Conservation (phyloP, 1,140 invertebrate species). For the Globodera rostochiensis region DNA sequence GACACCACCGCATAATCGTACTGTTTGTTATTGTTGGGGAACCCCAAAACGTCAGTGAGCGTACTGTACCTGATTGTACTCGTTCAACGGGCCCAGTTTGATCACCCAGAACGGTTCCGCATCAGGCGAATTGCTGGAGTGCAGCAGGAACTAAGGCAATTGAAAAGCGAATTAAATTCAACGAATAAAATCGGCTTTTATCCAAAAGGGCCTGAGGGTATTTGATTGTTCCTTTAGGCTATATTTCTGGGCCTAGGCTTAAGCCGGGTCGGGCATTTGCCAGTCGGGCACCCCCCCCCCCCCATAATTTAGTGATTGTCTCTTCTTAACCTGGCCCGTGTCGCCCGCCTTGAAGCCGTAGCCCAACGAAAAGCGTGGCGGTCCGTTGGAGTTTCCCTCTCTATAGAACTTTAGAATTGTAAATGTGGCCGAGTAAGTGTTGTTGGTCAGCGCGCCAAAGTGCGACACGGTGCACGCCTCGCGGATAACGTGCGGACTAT, state of each 20-base stretch:
- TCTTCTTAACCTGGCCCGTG: conserved; percentile 50
- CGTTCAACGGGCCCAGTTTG: conserved; percentile 63
- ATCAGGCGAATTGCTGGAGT: conserved; percentile 62
- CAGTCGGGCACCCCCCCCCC: too few relatives aligned
- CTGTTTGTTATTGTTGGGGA: conserved; percentile 13
- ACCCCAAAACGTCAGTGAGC: background rate
- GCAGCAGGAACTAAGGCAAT: conserved; percentile 50
- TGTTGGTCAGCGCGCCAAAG: conserved; percentile 64
- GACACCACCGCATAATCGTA: conserved; percentile 65
- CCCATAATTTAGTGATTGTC: too few relatives aligned
- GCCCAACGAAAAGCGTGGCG: conserved; percentile 62
- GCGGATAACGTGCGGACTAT: conserved; percentile 64
- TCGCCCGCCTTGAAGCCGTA: conserved; percentile 65
- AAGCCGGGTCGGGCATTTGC: too few relatives aligned
- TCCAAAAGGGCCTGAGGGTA: too few relatives aligned
- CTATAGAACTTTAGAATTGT: conserved; percentile 65
- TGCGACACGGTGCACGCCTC: conserved; percentile 65
- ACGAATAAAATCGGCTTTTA: too few relatives aligned
- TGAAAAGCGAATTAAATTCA: too few relatives aligned
- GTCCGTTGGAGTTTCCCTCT: conserved; percentile 64
- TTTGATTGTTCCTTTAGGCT: too few relatives aligned
- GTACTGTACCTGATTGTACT: conserved; percentile 55
- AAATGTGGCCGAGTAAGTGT: conserved; percentile 65
- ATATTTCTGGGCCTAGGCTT: too few relatives aligned
- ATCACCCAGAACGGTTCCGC: conserved; percentile 63